Evolutionary conservation across 2,113 vertebrate genomes (phyloP).

Genomic region (Mobula birostris): DNA sequence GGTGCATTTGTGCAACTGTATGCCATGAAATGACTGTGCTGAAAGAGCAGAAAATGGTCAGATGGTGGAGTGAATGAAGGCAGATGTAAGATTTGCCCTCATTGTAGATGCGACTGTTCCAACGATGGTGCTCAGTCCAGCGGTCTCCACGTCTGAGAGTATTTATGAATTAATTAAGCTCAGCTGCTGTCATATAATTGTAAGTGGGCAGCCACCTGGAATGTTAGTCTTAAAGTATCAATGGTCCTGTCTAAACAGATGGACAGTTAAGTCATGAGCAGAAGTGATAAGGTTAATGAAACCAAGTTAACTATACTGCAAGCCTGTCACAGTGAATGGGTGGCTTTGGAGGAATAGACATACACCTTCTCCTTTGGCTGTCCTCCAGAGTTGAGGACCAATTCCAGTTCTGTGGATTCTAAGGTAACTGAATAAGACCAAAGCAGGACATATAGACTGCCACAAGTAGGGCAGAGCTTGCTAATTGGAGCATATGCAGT

Average conservation of each 20-base stretch:
- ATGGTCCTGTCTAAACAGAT: not conserved
- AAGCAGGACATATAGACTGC: too few relatives aligned
- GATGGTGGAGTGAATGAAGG: not conserved
- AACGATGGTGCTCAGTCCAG: not conserved
- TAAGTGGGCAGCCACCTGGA: slow-evolving; percentile 2
- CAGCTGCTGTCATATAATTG: not conserved
- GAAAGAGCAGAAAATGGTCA: not conserved
- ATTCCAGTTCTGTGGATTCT: too few relatives aligned
- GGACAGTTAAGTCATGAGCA: not conserved
- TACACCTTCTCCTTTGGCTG: not conserved
- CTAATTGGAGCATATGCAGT: too few relatives aligned
- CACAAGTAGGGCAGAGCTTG: too few relatives aligned
- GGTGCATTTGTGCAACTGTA: not conserved
- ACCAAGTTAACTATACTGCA: not conserved
- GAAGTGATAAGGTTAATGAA: not conserved
- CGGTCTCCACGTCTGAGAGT: too few relatives aligned
- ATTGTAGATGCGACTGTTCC: not conserved
- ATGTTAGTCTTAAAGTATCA: not conserved
- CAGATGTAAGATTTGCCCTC: not conserved
- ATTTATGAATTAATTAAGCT: slow-evolving; percentile 3
- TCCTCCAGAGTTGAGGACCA: too few relatives aligned
- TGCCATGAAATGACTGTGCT: not conserved
- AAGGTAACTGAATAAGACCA: too few relatives aligned
- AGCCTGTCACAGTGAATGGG: not conserved
- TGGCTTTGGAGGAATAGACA: not conserved